These are phyloP conservation scores for Eurytoma californica DNA, from an alignment of 2,888 invertebrate genomes.

Conservation along the genomic window DNA sequence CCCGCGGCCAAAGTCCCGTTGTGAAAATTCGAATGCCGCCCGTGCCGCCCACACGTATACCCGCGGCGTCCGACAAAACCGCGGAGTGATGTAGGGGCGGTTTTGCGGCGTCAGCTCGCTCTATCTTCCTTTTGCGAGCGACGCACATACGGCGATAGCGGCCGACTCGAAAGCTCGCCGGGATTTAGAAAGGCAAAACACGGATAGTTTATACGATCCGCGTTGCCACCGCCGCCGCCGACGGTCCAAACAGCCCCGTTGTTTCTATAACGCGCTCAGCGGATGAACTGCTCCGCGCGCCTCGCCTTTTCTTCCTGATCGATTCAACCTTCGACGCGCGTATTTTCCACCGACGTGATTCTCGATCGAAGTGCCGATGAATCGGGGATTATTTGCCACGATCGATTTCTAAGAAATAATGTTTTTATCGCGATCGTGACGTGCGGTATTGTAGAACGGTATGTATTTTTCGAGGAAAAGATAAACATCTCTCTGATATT, in stretches of 20 bases:
- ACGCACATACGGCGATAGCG: background rate
- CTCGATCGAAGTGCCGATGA: no score
- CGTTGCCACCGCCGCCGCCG: background rate
- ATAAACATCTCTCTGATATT: no score
- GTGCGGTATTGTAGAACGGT: no score
- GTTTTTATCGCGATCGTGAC: no score
- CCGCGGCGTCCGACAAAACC: constrained; percentile 58
- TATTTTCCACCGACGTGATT: no score
- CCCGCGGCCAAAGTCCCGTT: constrained; percentile 19
- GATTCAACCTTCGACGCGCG: no score
- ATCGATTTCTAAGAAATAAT: no score
- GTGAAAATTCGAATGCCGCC: background rate
- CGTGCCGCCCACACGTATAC: background rate
- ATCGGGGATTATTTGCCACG: no score
- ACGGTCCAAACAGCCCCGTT: constrained; percentile 14
- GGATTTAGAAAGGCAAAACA: background rate
- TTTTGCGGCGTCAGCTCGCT: constrained; percentile 62
- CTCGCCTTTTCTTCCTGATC: no score
- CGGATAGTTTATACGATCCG: background rate
- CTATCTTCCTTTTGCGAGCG: background rate
- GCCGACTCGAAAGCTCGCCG: background rate
- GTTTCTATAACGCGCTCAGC: background rate
- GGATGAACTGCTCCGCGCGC: no score
- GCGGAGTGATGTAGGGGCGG: constrained; percentile 64
- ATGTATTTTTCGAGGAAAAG: no score